Base-by-base conservation (phyloP, 2,797 vertebrate species). In the Acrossocheilus wenchowensis region DNA sequence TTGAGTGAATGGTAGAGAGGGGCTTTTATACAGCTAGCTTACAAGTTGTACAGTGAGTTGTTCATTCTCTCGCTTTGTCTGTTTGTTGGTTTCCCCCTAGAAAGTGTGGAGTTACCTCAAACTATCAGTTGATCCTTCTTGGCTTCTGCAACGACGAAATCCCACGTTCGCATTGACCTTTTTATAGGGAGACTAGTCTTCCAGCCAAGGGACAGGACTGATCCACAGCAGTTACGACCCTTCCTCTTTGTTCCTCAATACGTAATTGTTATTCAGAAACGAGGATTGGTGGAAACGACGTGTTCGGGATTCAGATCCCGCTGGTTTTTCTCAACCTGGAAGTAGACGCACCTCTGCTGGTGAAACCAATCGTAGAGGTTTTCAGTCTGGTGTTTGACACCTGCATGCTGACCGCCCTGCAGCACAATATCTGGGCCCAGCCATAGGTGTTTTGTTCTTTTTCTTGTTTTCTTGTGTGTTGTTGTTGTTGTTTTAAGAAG, bases 1-100 rank as follows among this genome's bases (percentile, higher is more conserved):
- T 62, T 64, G 89, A 91, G 87, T 95, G 94, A 95, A 95, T 95
- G 95, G 93, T 94, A 93, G 90, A 87, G 93, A 92, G 95, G 95
- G 95, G 95, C 93, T 96, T 77, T 72, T 95, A 95, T 95, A 95
- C 94, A 94, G 95, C 95, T 96, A 96, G 95, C 95, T 88, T 89
- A 85, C 87, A 69, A 81, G 57, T 69, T 83, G 84, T 88, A 81
- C 78, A 81, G 79, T 82, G 84, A 88, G 64, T 71, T 45, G 78
- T 86, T 26, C 45, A 81, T 78, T 85, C 88, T 73, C 74, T 83
- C 86, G 81, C 5, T 86, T 87, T 89, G 85, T 92, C 88, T 87
- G 82, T 92, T 87, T 81, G 87, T 90, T 88, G 78, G 84, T 87
- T 91, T 91, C 83, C 52, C 83, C 86, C 80, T 82, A 89, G 85